phyloP scores from a whole-genome alignment of 2,113 vertebrate species.

The Peromyscus leucopus region DNA sequence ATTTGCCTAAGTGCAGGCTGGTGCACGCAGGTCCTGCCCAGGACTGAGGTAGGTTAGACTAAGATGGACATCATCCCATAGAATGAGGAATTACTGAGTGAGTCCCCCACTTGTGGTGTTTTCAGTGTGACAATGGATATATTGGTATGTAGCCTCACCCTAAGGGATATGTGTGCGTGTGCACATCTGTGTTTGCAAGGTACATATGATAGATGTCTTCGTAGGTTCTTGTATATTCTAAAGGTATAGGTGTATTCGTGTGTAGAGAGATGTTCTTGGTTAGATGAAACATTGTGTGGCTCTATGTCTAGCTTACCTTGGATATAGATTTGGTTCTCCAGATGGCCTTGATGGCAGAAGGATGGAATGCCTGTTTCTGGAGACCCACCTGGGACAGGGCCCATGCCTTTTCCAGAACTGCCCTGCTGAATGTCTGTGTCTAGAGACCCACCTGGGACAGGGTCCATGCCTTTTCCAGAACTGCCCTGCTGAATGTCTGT shows the following conservation, averaged over 20 bases:
- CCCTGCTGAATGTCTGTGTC: rapidly evolving
- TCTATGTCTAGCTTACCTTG: background rate
- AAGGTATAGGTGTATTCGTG: background rate
- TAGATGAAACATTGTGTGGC: background rate
- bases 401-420: background rate
- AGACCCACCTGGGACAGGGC: rapidly evolving
- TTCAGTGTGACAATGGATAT: background rate
- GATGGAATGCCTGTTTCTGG: rapidly evolving
- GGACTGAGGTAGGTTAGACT: no score
- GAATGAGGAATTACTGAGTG: background rate
- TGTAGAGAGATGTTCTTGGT: background rate
- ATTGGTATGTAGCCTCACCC: background rate
- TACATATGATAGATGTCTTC: background rate
- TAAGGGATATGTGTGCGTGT: background rate
- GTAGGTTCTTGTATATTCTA: background rate
- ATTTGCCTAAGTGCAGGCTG: background rate
- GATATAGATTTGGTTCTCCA: background rate
- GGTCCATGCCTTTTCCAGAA: background rate
- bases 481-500: rapidly evolving
- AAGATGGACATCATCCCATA: rapidly evolving
- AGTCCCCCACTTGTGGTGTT: background rate
- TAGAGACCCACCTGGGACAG: rapidly evolving
- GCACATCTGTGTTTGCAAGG: background rate
- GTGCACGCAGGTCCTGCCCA: background rate
- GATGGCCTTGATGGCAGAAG: background rate